Evolutionary conservation across 1,140 invertebrate genomes (phyloP), one percentile per base, ranked within the genome.

Genomic region (Drosophila leontia): DNA sequence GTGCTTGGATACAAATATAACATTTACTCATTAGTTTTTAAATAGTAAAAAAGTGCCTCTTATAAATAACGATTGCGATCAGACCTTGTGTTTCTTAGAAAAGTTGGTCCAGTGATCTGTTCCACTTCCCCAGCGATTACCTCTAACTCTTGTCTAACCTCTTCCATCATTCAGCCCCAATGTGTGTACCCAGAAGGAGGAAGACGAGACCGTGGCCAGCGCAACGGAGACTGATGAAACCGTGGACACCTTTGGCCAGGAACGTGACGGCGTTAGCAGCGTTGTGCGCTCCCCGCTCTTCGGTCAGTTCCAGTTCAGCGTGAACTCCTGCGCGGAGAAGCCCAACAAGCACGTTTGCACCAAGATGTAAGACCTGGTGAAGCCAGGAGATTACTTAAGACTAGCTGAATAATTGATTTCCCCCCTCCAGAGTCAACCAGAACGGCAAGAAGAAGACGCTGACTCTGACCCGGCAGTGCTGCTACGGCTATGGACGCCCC

Each of bases 401-500:
- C 17, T 13, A 47, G 4, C n/a, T 35, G 1, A n/a, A 7, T 42
- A 8, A 50, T 44, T 44, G 61, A 53, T 63, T 57, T 35, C 55
- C 19, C 29, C 59, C 59, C 35, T 23, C 0, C 48, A 95, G 94
- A 76, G 91, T 94, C 29, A 94, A 94, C 69, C 93, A 94, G 75
- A 94, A 94, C 79, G 94, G 94, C 50, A 93, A 94, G 26, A 93
- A 94, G 74, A 95, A 94, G 87, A 95, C 94, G 19, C 83, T 94
- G 67, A 93, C 93, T 13, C 88, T 94, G 58, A 94, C 93, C 48
- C 94, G 95, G 59, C 94, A 95, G 81, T 95, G 95, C 76, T 95
- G 95, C 77, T 93, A 95, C 69, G 95, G 95, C 19, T 95, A 93
- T 90, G 90, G 93, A 60, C 93, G 94, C 62, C 84, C 93, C 56